phyloP scores from a whole-genome alignment of 2,888 invertebrate species.

The Drosophila dives region DNA sequence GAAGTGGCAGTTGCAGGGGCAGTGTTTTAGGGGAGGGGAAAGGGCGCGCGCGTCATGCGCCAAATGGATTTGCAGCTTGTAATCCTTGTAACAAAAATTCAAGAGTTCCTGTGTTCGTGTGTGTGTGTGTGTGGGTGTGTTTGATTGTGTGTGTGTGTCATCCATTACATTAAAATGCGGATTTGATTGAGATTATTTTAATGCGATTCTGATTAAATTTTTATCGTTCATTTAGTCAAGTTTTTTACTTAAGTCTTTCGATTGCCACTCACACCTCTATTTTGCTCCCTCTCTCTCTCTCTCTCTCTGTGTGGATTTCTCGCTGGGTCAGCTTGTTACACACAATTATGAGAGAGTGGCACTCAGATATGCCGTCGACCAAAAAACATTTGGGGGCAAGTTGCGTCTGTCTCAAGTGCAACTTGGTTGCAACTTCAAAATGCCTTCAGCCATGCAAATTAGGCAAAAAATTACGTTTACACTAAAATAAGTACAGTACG shows the following conservation, averaged over 20 bases:
- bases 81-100: slow-evolving; percentile 61
- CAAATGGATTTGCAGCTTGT: slow-evolving; percentile 76
- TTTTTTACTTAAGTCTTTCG: slow-evolving; percentile 66
- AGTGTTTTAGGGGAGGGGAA: not conserved
- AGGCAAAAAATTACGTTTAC: slow-evolving; percentile 51
- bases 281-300: not conserved
- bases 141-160: slow-evolving; percentile 18
- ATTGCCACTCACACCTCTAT: slow-evolving; percentile 4
- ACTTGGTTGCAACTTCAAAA: slow-evolving; percentile 41
- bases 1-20: not conserved
- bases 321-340: slow-evolving; percentile 22
- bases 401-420: slow-evolving; percentile 61
- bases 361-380: slow-evolving; percentile 45
- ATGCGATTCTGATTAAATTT: slow-evolving; percentile 59
- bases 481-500: slow-evolving; percentile 37
- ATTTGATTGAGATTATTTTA: slow-evolving; percentile 43
- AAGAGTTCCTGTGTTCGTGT: slow-evolving; percentile 34
- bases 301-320: not conserved
- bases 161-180: slow-evolving; percentile 57
- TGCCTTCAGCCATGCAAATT: slow-evolving; percentile 62
- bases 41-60: slow-evolving; percentile 61
- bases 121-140: slow-evolving; percentile 15
- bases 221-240: slow-evolving; percentile 36
- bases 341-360: slow-evolving; percentile 16
- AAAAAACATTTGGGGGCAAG: slow-evolving; percentile 42